Percentiles rank a stretch among this genome's conserved stretches.
Evolutionary conservation across 2,888 invertebrate genomes (phyloP).

Genomic region (Chalcis sispes): DNA sequence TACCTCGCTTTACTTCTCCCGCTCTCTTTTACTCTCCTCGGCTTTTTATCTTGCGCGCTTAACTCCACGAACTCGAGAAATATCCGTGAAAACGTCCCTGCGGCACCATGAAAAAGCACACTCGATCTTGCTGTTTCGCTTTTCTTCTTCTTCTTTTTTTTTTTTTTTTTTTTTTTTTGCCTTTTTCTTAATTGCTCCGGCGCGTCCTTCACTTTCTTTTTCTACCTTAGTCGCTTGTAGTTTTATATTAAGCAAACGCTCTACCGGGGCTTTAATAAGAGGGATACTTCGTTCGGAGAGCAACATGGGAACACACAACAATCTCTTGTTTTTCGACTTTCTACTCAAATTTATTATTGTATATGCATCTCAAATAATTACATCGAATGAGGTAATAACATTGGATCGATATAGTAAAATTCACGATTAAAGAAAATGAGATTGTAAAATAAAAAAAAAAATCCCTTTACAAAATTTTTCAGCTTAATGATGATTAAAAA

Average conservation of each 20-base stretch:
- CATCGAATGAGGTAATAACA: no score
- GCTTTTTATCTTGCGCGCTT: conserved; percentile 39
- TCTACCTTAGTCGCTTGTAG: not conserved
- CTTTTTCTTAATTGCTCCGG: conserved; percentile 46
- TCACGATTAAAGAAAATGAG: no score
- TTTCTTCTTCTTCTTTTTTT: not conserved
- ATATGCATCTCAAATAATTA: no score
- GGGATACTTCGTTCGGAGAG: no score
- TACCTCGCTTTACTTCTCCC: not conserved
- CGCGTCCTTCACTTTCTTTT: not conserved
- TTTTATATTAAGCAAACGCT: not conserved
- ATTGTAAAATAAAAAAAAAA: no score
- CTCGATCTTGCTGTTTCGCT: conserved; percentile 13
- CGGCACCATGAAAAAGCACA: conserved; percentile 32
- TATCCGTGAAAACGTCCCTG: conserved; percentile 44
- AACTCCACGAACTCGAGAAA: conserved; percentile 36
- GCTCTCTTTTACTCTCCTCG: not conserved
- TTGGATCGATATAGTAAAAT: no score
- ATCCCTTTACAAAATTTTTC: no score
- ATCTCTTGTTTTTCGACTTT: no score
- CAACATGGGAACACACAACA: no score
- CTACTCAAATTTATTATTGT: no score
- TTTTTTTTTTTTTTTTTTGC: not conserved
- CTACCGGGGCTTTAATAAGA: conserved; percentile 31
- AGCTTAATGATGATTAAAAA: no score